Percentiles rank a stretch among this genome's conserved stretches.
These are phyloP conservation scores for Erebia aethiops DNA, from an alignment of 2,888 invertebrate species.

Conservation along the genomic window DNA sequence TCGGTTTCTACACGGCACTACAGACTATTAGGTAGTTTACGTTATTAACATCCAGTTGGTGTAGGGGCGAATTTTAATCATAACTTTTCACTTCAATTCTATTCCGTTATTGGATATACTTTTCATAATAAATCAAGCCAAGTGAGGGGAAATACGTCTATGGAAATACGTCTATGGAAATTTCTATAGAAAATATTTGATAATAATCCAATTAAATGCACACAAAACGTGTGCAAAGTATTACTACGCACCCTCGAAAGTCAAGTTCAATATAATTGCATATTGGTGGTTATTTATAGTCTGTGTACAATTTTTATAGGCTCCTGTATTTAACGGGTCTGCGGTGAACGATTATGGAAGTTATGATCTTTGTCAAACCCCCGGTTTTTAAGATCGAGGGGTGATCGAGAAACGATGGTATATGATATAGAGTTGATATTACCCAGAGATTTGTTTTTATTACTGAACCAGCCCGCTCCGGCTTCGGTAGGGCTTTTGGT, in stretches of 20 bases:
- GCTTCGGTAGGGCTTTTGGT: too few relatives aligned
- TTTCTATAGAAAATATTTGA: slow-evolving; percentile 21
- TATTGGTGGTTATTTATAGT: slow-evolving; percentile 72
- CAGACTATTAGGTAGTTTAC: too few relatives aligned
- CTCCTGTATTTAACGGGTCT: slow-evolving; percentile 76
- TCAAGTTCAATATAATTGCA: slow-evolving; percentile 62
- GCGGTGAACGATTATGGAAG: slow-evolving; percentile 70
- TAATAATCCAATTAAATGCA: slow-evolving; percentile 42
- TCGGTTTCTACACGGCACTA: too few relatives aligned
- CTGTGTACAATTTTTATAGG: slow-evolving; percentile 74
- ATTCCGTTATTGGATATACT: not conserved
- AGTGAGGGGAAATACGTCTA: slow-evolving; percentile 28
- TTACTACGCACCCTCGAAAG: slow-evolving; percentile 43
- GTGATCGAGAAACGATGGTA: slow-evolving; percentile 32
- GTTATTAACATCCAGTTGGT: not conserved
- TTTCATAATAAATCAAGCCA: slow-evolving; percentile 9
- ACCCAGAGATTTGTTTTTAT: not conserved
- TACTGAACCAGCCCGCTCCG: not conserved
- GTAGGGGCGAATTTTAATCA: not conserved
- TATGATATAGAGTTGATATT: slow-evolving; percentile 40
- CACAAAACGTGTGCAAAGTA: slow-evolving; percentile 36
- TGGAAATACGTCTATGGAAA: slow-evolving; percentile 33
- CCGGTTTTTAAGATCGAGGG: slow-evolving; percentile 50
- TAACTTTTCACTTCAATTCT: not conserved
- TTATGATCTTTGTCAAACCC: slow-evolving; percentile 65